Base-by-base conservation (phyloP, 53 echinoderm and acorn worm genomes). In the Paracentrotus lividus region DNA sequence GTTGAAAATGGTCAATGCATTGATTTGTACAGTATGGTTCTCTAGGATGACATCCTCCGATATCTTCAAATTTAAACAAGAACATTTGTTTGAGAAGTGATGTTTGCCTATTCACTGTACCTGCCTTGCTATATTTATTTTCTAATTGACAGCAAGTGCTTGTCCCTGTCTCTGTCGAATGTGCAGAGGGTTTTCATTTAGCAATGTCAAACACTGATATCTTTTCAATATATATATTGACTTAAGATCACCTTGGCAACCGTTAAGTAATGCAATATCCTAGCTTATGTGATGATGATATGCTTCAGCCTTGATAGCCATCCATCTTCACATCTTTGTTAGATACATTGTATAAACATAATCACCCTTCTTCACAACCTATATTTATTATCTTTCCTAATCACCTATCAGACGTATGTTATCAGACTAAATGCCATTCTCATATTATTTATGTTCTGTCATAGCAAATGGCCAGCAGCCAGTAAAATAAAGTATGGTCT, bases 341-440 rank as follows among this genome's bases (percentile, higher is more conserved):
- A 69, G 72, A 20, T 69, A 72, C n/a, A n/a, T n/a, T n/a, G n/a
- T n/a, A n/a, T n/a, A n/a, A n/a, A 4, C 72, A 72, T 38, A 6
- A 38, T 72, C 40, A 72, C 36, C 36, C 72, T 72, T 72, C 72
- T 72, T 18, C n/a, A 36, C 72, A 72, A 31, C 27, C 16, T n/a
- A 16, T 29, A 29, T 64, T 64, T 64, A 21, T 72, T 40, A 72
- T 36, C 21, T 72, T 72, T 72, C 2, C 8, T 72, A n/a, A 72
- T 38, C 72, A 40, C 27, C 38, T 10, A 24, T 45, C 2, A 24
- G 27, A 45, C 81, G n/a, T n/a, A 45, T 81, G 45, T 81, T 81
- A 45, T 81, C 81, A 81, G 31, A 81, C n/a, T 81, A 45, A 47
- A 81, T 81, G 81, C 81, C 81, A 44, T 78, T 45, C 45, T 26